phyloP scores from a whole-genome alignment of 2,888 invertebrate species.

The Cantharis rufa region DNA sequence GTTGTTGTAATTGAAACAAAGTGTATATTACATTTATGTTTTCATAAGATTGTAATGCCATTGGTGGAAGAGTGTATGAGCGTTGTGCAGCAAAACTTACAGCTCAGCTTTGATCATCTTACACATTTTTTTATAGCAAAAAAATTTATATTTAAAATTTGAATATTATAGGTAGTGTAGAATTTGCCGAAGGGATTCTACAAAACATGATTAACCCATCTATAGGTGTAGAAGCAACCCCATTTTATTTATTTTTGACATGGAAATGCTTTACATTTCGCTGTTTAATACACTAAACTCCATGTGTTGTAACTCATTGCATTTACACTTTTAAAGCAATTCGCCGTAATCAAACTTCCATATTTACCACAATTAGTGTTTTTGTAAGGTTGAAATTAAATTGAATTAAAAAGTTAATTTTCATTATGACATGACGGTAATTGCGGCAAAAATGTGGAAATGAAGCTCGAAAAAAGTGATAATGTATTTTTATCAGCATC shows the following conservation, averaged over 20 bases:
- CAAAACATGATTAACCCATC: neutral
- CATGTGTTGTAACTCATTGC: neutral
- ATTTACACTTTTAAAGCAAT: neutral
- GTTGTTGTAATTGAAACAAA: neutral
- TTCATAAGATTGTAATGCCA: neutral
- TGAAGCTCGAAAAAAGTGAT: neutral
- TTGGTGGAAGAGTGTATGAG: neutral
- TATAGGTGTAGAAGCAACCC: neutral
- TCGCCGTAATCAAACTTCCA: neutral
- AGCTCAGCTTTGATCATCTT: neutral
- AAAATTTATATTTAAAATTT: neutral
- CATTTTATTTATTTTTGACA: neutral
- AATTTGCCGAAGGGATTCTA: neutral
- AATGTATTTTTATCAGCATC: neutral
- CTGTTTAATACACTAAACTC: neutral
- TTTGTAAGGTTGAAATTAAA: neutral
- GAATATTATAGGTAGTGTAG: neutral
- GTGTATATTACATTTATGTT: neutral
- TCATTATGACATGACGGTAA: neutral
- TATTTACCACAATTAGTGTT: neutral
- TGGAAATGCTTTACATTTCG: neutral
- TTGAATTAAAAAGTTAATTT: neutral
- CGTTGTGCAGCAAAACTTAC: neutral
- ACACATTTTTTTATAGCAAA: neutral
- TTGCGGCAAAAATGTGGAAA: neutral